A percentile compares a stretch with the other conserved stretches of the same genome.
phyloP scores from a whole-genome alignment of 2,113 vertebrate species.

The Gymnocephalus cernua region DNA sequence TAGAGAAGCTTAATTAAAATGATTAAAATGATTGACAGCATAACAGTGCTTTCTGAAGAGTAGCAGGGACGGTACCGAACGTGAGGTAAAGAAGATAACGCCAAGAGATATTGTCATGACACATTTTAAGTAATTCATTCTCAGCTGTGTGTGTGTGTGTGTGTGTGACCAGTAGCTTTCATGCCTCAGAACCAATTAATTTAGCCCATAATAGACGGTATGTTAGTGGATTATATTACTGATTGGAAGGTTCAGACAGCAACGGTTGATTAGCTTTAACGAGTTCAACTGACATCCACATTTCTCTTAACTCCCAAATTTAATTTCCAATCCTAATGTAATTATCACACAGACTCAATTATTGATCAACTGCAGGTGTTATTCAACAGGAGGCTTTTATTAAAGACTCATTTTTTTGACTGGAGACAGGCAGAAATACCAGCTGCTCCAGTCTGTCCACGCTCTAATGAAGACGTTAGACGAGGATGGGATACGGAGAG shows the following conservation, averaged over 20 bases:
- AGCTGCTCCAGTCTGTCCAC: constrained; percentile 40
- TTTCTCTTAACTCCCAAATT: constrained; percentile 74
- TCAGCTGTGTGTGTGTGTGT: background rate
- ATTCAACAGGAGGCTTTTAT: constrained; percentile 23
- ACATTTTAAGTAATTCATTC: constrained; percentile 23
- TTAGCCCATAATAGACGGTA: constrained; percentile 71
- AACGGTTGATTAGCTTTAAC: constrained; percentile 77
- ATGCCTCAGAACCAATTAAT: constrained; percentile 79
- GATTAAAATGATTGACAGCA: constrained; percentile 24
- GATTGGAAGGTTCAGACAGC: constrained; percentile 73
- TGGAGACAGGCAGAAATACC: constrained; percentile 4
- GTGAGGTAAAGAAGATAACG: constrained; percentile 4
- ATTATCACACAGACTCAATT: constrained; percentile 68
- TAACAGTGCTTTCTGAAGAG: background rate
- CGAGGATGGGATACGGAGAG: constrained; percentile 52
- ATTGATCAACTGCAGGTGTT: constrained; percentile 64
- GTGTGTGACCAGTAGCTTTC: constrained; percentile 51
- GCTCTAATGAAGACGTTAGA: constrained; percentile 40
- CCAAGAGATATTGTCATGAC: background rate
- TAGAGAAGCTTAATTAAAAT: constrained; percentile 23
- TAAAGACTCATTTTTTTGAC: constrained; percentile 28
- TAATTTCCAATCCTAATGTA: constrained; percentile 73
- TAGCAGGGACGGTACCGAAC: background rate
- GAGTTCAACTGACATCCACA: constrained; percentile 57
- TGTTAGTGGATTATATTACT: constrained; percentile 74